Percentiles rank a stretch among this genome's conserved stretches.
Evolutionary conservation across 2,888 invertebrate species (phyloP).

Genomic region (Lasiommata megera): DNA sequence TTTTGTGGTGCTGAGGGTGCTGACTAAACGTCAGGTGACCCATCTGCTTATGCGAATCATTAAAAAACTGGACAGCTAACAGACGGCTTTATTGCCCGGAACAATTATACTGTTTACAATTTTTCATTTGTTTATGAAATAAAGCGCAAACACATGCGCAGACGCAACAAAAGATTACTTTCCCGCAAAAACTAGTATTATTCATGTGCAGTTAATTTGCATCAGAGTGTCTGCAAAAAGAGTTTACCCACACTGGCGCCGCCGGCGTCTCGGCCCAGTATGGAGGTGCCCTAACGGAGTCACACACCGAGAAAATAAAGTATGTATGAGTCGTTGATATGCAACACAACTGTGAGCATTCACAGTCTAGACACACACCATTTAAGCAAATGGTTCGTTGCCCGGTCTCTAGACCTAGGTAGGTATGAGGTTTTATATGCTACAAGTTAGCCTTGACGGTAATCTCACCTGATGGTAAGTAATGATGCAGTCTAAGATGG

Average conservation of each 20-base stretch:
- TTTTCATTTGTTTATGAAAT: constrained; percentile 21
- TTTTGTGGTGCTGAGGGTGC: no score
- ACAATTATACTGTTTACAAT: constrained; percentile 19
- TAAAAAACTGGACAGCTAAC: no score
- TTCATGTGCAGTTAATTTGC: constrained; percentile 17
- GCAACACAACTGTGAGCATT: neutral
- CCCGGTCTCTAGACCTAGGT: no score
- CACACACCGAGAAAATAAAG: constrained; percentile 29
- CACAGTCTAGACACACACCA: no score
- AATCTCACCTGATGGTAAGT: no score
- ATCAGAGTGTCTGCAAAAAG: constrained; percentile 22
- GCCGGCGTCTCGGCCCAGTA: constrained; percentile 29
- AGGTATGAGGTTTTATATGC: no score
- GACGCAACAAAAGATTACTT: constrained; percentile 24
- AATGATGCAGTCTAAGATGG: no score
- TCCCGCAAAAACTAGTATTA: constrained; percentile 22
- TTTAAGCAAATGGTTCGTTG: no score
- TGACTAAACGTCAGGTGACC: no score
- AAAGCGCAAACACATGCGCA: constrained; percentile 19
- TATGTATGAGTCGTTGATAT: constrained; percentile 23
- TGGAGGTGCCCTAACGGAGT: constrained; percentile 34
- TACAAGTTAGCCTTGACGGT: no score
- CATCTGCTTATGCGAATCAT: no score
- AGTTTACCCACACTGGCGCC: constrained; percentile 30
- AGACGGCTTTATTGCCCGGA: neutral